Conservation (phyloP, 92 coral and sea anemone genomes). For the Porites rus region DNA sequence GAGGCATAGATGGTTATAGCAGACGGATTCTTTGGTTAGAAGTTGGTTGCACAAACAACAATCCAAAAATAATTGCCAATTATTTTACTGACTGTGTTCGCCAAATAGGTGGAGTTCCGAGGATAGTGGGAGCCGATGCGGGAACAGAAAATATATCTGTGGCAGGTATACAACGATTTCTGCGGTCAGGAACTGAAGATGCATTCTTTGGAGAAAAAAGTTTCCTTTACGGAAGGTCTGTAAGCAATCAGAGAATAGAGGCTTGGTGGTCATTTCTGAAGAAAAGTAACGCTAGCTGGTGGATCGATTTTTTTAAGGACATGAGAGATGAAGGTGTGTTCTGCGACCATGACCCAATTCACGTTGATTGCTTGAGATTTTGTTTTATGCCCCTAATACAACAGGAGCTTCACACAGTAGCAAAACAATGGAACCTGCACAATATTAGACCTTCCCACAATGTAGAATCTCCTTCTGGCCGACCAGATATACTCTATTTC, state of each 20-base stretch:
- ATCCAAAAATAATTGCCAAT: slow-evolving; percentile 47
- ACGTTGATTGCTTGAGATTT: slow-evolving; percentile 27
- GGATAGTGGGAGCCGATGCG: slow-evolving; percentile 41
- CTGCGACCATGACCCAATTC: slow-evolving; percentile 30
- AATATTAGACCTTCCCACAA: slow-evolving; percentile 57
- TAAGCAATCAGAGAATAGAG: slow-evolving; percentile 13
- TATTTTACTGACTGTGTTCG: slow-evolving; percentile 42
- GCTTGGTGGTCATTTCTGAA: slow-evolving; percentile 12
- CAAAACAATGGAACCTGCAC: slow-evolving; percentile 57
- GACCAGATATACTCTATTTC: slow-evolving; percentile 63
- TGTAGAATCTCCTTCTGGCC: slow-evolving; percentile 54
- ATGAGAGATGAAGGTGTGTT: slow-evolving; percentile 42
- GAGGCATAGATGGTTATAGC: slow-evolving; percentile 46
- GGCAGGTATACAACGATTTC: slow-evolving; percentile 47
- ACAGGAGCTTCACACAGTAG: slow-evolving; percentile 37
- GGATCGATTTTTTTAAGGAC: slow-evolving; percentile 36
- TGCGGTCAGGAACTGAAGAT: neutral
- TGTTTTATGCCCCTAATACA: slow-evolving; percentile 42
- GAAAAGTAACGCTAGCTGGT: slow-evolving; percentile 19
- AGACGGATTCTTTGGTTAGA: slow-evolving; percentile 61
- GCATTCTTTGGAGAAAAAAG: neutral
- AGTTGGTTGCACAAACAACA: slow-evolving; percentile 51
- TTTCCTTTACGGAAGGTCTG: slow-evolving; percentile 11
- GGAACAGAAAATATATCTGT: slow-evolving; percentile 63
- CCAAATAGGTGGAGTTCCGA: slow-evolving; percentile 33